Evolutionary conservation across 35 echinoderm and acorn worm genomes (phyloP), one percentile per base, ranked within the genome.

Genomic region (Ophioderma brevispina): DNA sequence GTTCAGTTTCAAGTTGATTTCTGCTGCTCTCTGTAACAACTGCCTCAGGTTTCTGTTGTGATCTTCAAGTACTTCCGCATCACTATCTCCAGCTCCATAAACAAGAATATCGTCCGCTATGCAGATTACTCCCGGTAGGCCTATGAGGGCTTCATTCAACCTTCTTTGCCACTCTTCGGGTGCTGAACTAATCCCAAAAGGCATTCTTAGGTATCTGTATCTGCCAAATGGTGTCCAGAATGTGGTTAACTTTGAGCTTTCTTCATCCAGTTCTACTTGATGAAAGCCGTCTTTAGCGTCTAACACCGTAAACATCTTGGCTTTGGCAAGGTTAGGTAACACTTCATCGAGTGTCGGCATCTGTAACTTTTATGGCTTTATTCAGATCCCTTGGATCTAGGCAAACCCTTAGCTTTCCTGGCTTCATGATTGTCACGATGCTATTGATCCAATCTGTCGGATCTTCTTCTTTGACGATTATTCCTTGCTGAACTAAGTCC

Each of bases 1-100:
- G 78, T 93, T 93, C 6, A 97, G 41, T 35, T 97, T 94, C 37
- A 94, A 37, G 77, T 93, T 93, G 0, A 78, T 79, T 37, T 97
- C 18, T n/a, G 81, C 55, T 25, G 87, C 87, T 40, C 87, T 86
- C 0, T 91, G 41, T 31, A 91, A 40, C 11, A 95, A 36, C 28
- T 56, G 40, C 31, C 39, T 79, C 35, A 83, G 82, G 6, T 91
- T 95, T 18, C 35, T 56, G 40, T 95, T 83, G 55, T 95, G 78
- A 40, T 88, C 82, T 30, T n/a, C 35, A 25, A 86, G 75, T 15
- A 64, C 82, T 77, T 50, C 37, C 23, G 89, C 56, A 37, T 36
- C 64, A 1, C 55, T 50, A 50, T 82, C 87, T 19, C 77, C 89
- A 88, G 64, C 42, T 42, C 92, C 92, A 80, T 33, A 89, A 19